Evolutionary conservation across 1,140 invertebrate genomes (phyloP).

Genomic region (Matsumurasca onukii): DNA sequence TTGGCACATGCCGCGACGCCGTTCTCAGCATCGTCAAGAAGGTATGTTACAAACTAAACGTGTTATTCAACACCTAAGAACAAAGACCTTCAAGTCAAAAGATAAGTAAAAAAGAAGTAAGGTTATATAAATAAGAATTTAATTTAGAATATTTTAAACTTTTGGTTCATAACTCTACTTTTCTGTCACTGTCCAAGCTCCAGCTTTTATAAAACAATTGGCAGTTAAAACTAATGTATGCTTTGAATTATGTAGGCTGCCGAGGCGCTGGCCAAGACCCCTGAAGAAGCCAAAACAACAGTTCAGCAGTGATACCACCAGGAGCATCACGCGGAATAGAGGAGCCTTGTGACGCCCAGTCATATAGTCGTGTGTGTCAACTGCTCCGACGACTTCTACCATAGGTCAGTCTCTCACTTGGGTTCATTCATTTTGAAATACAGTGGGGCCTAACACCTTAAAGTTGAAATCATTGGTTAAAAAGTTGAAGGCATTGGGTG

Average conservation of each 20-base stretch:
- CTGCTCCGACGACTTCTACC: constrained; percentile 57
- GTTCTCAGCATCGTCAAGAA: constrained; percentile 88
- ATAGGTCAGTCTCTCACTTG: constrained; percentile 35
- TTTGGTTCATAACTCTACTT: too few species aligned
- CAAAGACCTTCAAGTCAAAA: too few species aligned
- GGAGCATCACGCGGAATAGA: too few species aligned
- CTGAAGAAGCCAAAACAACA: neutral
- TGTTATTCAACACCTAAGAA: too few species aligned
- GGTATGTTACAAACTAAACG: too few species aligned
- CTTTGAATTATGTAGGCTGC: too few species aligned
- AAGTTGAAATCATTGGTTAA: constrained; percentile 6
- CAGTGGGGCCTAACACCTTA: neutral
- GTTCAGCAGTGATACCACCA: constrained; percentile 17
- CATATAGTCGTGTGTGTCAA: constrained; percentile 69
- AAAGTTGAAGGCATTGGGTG: neutral
- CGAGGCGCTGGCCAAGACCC: constrained; percentile 68
- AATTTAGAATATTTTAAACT: too few species aligned
- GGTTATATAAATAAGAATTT: too few species aligned
- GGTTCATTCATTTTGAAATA: constrained; percentile 9
- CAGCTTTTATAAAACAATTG: too few species aligned
- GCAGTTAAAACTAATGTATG: too few species aligned
- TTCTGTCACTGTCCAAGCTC: too few species aligned
- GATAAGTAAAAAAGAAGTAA: too few species aligned
- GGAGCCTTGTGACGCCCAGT: constrained; percentile 60
- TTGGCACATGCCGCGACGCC: constrained; percentile 80